Conservation (phyloP, 1,140 invertebrate species). For the Nebria ingens region DNA sequence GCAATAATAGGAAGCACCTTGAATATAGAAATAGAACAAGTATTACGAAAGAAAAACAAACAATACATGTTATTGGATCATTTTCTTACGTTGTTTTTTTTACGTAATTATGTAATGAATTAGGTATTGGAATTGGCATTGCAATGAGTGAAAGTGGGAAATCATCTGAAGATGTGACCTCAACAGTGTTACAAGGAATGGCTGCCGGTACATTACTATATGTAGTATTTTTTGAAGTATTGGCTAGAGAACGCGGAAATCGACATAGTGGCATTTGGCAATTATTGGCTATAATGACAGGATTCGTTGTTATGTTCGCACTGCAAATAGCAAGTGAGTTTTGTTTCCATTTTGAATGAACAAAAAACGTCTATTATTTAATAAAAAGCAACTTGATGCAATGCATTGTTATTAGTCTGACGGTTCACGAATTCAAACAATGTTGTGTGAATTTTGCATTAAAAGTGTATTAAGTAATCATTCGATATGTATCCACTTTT, state of each 20-base stretch:
- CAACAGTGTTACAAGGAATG: constrained; percentile 67
- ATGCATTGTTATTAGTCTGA: too few species aligned
- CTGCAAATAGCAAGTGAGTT: constrained; percentile 67
- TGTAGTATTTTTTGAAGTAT: constrained; percentile 85
- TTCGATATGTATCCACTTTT: too few species aligned
- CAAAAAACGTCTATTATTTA: too few species aligned
- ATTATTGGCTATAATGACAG: constrained; percentile 56
- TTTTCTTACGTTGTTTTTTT: too few species aligned
- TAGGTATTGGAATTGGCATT: constrained; percentile 58
- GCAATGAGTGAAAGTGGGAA: constrained; percentile 46
- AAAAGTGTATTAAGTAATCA: too few species aligned
- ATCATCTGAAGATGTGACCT: constrained; percentile 44
- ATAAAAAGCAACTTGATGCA: too few species aligned
- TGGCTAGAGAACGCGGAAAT: constrained; percentile 63
- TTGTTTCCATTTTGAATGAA: not conserved
- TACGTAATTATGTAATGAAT: not conserved
- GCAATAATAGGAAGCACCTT: too few species aligned
- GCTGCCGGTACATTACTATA: constrained; percentile 80
- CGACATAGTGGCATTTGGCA: constrained; percentile 56
- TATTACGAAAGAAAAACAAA: too few species aligned
- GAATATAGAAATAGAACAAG: too few species aligned
- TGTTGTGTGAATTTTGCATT: too few species aligned
- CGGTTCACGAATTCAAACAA: too few species aligned
- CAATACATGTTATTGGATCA: too few species aligned
- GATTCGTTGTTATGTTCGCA: constrained; percentile 68